Evolutionary conservation across 2,888 invertebrate species (phyloP).

Genomic region (Falcaria lacertinaria): DNA sequence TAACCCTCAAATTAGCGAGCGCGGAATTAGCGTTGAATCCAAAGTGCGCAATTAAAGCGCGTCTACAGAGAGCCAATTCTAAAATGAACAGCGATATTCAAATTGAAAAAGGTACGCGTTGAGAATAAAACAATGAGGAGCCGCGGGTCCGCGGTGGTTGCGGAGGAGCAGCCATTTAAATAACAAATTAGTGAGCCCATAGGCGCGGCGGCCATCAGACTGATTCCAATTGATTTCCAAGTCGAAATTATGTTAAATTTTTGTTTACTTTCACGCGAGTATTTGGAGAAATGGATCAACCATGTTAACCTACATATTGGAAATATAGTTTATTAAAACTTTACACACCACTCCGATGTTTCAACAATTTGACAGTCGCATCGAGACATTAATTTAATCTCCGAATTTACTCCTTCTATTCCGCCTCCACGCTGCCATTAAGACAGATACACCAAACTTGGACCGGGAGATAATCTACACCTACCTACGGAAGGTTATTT

Average conservation of each 20-base stretch:
- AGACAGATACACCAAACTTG: slow-evolving; percentile 33
- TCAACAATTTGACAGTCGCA: slow-evolving; percentile 5
- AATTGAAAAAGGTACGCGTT: slow-evolving; percentile 75
- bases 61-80: slow-evolving; percentile 71
- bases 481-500: slow-evolving; percentile 54
- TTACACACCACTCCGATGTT: too few species aligned
- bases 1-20: slow-evolving; percentile 71
- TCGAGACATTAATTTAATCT: slow-evolving; percentile 26
- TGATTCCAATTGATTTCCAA: slow-evolving; percentile 60
- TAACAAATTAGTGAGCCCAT: slow-evolving; percentile 70
- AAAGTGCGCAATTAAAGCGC: slow-evolving; percentile 74
- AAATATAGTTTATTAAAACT: too few species aligned
- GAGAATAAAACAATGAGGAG: slow-evolving; percentile 68
- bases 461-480: slow-evolving; percentile 51
- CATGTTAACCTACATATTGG: not conserved
- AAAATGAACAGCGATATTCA: slow-evolving; percentile 76
- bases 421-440: slow-evolving; percentile 50
- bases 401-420: slow-evolving; percentile 39
- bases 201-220: slow-evolving; percentile 57
- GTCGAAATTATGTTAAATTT: slow-evolving; percentile 39
- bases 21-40: slow-evolving; percentile 73
- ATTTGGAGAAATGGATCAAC: slow-evolving; percentile 1
- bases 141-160: slow-evolving; percentile 32
- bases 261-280: not conserved
- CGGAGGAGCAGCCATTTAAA: slow-evolving; percentile 65